Conservation (phyloP, 2,113 vertebrate genomes). For the Clarias macrocephalus region DNA sequence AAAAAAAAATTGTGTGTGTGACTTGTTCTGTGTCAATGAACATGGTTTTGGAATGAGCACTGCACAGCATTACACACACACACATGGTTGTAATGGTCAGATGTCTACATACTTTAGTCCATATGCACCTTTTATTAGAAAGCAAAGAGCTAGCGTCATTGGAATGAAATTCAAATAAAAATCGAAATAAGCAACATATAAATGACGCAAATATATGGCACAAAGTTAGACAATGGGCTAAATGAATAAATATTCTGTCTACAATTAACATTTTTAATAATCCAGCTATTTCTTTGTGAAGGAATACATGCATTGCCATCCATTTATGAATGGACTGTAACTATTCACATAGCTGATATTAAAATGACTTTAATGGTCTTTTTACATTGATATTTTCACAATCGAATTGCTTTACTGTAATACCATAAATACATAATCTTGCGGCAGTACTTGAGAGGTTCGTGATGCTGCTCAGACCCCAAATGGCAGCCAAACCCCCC, state of each 20-base stretch:
- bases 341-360: neutral
- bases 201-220: neutral
- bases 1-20: neutral
- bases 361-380: neutral
- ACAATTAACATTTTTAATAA: neutral
- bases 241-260: neutral
- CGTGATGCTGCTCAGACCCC: conserved; percentile 4
- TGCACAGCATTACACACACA: too few species aligned
- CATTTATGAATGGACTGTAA: neutral
- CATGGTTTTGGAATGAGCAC: neutral
- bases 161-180: neutral
- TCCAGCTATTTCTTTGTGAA: neutral
- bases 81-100: neutral
- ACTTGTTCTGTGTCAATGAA: neutral
- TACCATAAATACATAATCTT: neutral
- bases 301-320: neutral
- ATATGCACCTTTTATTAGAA: neutral
- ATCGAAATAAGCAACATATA: neutral
- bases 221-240: neutral
- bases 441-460: neutral
- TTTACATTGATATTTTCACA: neutral
- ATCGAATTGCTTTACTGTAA: neutral
- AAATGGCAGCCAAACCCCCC: conserved; percentile 7
- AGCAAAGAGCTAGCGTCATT: neutral
- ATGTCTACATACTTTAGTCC: neutral